Base-by-base conservation (phyloP, 2,888 invertebrate genomes). In the Timema cristinae region DNA sequence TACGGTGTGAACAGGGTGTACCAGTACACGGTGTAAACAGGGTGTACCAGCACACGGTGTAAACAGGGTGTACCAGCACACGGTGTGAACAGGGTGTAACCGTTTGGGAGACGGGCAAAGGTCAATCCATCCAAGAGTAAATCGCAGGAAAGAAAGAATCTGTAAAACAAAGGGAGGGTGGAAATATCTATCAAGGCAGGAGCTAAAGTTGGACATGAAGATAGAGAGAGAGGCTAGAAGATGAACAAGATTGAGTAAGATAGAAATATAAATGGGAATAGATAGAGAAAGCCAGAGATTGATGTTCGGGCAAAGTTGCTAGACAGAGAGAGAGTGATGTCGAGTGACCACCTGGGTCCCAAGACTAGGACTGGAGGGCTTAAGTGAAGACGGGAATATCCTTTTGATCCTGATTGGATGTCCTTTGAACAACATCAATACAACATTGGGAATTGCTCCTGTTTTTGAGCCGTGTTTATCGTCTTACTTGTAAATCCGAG, bases 371-470 rank as follows among this genome's bases (percentile, higher is more conserved):
- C 66, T 50, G 48, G 48, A n/a, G 50, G 16, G 15, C 52, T 51
- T 70, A 52, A 51, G 47, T 54, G 68, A 47, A 67, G 54, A 67
- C 52, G 49, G 56, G 54, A 63, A 63, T 48, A 56, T 67, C 66
- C 67, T 67, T 71, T 71, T 71, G 71, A 71, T 71, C 71, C 67
- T 71, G 71, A 71, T 68, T 71, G 71, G 71, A 68, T 61, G 71
- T 50, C 52, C 52, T 68, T 68, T 32, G 32, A 32, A 32, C 32
- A 32, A 32, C 32, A 32, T 32, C 32, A 32, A 32, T 1, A 32
- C 32, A 32, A 32, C 32, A 32, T 32, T 32, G 32, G 32, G 32
- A 32, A 32, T 32, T 32, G 32, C 32, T 32, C 32, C 32, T 32
- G 32, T 32, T 32, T 32, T 32, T 32, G 32, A 32, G 32, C 32